Evolutionary conservation across 2,888 invertebrate species (phyloP).

Genomic region (Linyphia triangularis): DNA sequence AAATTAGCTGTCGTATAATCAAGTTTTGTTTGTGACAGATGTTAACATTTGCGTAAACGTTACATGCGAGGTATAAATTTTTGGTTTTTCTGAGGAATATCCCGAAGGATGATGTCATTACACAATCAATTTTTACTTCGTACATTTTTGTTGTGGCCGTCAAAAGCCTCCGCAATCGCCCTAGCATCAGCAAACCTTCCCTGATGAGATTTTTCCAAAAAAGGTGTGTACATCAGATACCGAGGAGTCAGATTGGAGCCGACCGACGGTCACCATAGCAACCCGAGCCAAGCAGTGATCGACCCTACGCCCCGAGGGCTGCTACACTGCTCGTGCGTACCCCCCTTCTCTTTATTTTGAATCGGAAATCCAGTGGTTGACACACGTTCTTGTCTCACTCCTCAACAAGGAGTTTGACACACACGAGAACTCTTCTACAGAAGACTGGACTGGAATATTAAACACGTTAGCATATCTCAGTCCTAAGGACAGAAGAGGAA

Average conservation of each 20-base stretch:
- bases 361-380: no score
- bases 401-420: not conserved
- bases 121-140: no score
- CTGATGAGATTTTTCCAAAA: constrained; percentile 41
- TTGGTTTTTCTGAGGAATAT: no score
- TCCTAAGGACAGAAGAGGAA: not conserved
- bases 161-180: not conserved
- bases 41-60: no score
- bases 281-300: constrained; percentile 63
- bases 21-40: no score
- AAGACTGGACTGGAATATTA: not conserved
- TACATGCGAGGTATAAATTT: no score
- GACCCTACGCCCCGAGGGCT: constrained; percentile 67
- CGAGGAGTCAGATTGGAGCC: constrained; percentile 73
- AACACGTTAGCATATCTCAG: not conserved
- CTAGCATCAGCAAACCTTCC: not conserved
- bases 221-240: constrained; percentile 73
- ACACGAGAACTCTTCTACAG: not conserved
- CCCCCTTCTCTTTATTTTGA: no score
- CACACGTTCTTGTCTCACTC: not conserved
- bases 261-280: constrained; percentile 61
- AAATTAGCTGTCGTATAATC: no score
- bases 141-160: not conserved
- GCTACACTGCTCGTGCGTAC: constrained; percentile 41
- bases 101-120: no score